Percentiles rank a stretch among this genome's conserved stretches.
These are phyloP conservation scores for Cheilinus undulatus DNA, from an alignment of 2,113 vertebrate genomes.

Conservation along the genomic window DNA sequence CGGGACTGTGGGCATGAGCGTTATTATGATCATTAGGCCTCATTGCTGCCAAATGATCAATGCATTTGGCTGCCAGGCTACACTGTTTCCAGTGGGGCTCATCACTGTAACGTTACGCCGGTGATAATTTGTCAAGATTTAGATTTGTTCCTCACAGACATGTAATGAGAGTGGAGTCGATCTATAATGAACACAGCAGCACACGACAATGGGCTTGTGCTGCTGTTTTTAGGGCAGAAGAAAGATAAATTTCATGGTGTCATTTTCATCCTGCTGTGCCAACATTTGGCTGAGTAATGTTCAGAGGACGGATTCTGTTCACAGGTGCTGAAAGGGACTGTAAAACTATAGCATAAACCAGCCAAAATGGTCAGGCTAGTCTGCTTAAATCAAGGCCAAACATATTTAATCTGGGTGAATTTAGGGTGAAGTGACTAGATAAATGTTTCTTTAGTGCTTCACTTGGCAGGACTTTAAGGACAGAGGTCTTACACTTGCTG, in stretches of 20 bases:
- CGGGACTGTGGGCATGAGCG: conserved; percentile 30
- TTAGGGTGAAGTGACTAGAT: conserved; percentile 45
- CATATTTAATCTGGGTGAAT: conserved; percentile 52
- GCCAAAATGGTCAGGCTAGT: conserved; percentile 28
- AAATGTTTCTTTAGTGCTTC: conserved; percentile 47
- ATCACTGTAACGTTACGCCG: conserved; percentile 32
- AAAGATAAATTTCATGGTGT: conserved; percentile 50
- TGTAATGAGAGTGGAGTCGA: conserved; percentile 57
- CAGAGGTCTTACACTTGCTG: conserved; percentile 9
- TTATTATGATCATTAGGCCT: conserved; percentile 52
- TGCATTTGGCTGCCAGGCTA: conserved; percentile 48
- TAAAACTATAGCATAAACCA: conserved; percentile 43
- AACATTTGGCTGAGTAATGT: conserved; percentile 53
- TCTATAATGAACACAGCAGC: conserved; percentile 39
- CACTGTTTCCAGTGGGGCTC: conserved; percentile 37
- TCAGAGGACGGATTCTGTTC: conserved; percentile 20
- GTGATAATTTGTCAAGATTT: conserved; percentile 64
- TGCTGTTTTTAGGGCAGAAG: conserved; percentile 43
- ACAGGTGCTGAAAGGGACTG: conserved; percentile 37
- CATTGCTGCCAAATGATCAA: conserved; percentile 57
- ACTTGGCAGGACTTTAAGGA: conserved; percentile 48
- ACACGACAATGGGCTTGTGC: conserved; percentile 50
- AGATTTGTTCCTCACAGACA: conserved; percentile 51
- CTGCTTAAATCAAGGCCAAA: conserved; percentile 58
- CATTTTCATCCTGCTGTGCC: conserved; percentile 45